These are phyloP conservation scores for Passer domesticus DNA, from an alignment of 2,113 vertebrate genomes.

Conservation along the genomic window DNA sequence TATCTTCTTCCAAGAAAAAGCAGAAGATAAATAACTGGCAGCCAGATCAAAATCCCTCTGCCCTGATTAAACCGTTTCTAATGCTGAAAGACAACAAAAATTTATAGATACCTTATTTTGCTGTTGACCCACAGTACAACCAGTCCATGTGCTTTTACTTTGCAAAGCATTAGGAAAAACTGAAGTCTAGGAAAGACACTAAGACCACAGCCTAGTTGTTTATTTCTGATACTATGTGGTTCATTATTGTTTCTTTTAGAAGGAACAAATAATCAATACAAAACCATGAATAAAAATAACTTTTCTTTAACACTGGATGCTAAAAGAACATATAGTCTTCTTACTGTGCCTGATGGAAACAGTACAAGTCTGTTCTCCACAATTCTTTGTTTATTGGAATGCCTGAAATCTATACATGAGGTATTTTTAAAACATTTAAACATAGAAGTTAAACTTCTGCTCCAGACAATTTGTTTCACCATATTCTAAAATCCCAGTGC, in stretches of 20 bases:
- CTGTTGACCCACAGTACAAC: not conserved
- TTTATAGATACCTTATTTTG: not conserved
- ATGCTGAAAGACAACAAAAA: not conserved
- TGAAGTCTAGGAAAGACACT: constrained; percentile 33
- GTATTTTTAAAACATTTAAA: constrained; percentile 67
- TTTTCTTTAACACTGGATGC: constrained; percentile 69
- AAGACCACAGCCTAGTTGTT: constrained; percentile 24
- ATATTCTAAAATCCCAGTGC: not conserved
- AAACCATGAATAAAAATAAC: constrained; percentile 74
- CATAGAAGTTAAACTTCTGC: constrained; percentile 47
- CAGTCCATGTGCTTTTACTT: not conserved
- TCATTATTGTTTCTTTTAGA: constrained; percentile 69
- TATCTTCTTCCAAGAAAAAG: not conserved
- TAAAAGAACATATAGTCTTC: constrained; percentile 66
- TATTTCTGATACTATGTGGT: constrained; percentile 70
- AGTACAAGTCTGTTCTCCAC: constrained; percentile 51
- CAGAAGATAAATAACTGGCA: not conserved
- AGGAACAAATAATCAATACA: constrained; percentile 72
- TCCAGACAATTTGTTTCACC: constrained; percentile 26
- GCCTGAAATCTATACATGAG: constrained; percentile 59
- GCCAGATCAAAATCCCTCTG: not conserved
- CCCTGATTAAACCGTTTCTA: not conserved
- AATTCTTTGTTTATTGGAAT: constrained; percentile 65
- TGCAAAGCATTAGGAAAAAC: constrained; percentile 18
- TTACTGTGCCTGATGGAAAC: constrained; percentile 49